Evolutionary conservation across 92 coral and sea anemone species (phyloP).

Genomic region (Nematostella vectensis): DNA sequence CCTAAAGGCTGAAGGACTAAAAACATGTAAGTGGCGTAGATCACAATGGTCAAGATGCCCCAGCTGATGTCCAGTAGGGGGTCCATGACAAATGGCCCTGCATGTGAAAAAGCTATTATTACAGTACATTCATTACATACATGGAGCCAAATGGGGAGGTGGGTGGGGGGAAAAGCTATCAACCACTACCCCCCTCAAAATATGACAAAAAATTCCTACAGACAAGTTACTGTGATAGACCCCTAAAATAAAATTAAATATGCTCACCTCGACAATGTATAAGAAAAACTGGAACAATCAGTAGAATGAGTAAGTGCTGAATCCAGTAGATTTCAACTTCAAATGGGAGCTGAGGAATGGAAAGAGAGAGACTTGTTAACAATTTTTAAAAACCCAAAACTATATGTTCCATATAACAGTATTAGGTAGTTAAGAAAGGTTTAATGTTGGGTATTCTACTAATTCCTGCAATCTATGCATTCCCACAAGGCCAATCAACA

Average conservation of each 20-base stretch:
- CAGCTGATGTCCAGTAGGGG: conserved; percentile 75
- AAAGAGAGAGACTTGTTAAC: neutral
- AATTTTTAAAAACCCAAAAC: conserved; percentile 1
- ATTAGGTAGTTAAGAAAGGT: too few relatives aligned
- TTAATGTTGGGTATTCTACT: too few relatives aligned
- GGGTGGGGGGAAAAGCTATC: too few relatives aligned
- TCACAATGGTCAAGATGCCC: conserved; percentile 57
- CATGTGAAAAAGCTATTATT: too few relatives aligned
- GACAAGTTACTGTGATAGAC: too few relatives aligned
- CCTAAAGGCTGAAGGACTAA: conserved; percentile 76
- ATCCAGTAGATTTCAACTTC: conserved; percentile 78
- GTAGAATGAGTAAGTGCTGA: conserved; percentile 71
- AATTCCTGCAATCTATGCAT: too few relatives aligned
- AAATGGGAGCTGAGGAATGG: conserved; percentile 63
- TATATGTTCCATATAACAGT: too few relatives aligned
- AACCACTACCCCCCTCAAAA: too few relatives aligned
- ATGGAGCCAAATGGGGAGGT: too few relatives aligned
- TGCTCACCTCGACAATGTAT: conserved; percentile 63
- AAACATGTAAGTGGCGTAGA: conserved; percentile 76
- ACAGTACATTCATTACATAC: too few relatives aligned
- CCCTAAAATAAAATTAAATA: neutral
- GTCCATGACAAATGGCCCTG: conserved; percentile 82
- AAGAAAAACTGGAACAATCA: conserved; percentile 68
- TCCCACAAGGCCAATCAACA: too few relatives aligned
- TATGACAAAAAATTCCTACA: too few relatives aligned